Conservation (phyloP, 2,888 invertebrate species). For the Eustalomyia histrio region DNA sequence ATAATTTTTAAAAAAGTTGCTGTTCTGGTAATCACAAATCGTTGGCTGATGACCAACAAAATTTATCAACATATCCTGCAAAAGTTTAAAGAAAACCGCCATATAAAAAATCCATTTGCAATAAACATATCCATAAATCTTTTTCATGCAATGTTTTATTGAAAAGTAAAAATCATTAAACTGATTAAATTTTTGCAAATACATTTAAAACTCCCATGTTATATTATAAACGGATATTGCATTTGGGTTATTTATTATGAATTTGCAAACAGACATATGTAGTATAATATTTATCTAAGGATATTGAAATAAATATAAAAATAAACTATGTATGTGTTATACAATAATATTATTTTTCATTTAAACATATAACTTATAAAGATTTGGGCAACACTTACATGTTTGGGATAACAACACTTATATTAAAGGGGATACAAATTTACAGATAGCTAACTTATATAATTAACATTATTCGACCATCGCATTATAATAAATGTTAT, state of each 20-base stretch:
- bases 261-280: conserved; percentile 10
- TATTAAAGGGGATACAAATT: too few species aligned
- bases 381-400: too few species aligned
- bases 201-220: conserved; percentile 35
- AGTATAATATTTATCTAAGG: conserved; percentile 16
- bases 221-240: conserved; percentile 53
- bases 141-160: conserved; percentile 5
- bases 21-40: background rate
- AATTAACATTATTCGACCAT: too few species aligned
- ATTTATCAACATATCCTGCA: conserved; percentile 12
- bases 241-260: conserved; percentile 52
- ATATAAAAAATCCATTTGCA: conserved; percentile 29
- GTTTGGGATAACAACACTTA: too few species aligned
- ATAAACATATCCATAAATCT: conserved; percentile 44
- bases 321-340: too few species aligned
- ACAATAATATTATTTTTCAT: too few species aligned
- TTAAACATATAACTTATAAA: too few species aligned
- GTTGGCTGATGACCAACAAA: conserved; percentile 41
- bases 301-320: background rate
- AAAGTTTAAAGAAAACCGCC: background rate
- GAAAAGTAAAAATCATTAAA: conserved; percentile 43
- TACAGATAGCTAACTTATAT: too few species aligned
- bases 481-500: too few species aligned
- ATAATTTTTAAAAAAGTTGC: too few species aligned
- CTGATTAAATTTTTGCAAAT: conserved; percentile 51